Base-by-base conservation (phyloP, 2,113 vertebrate species). In the Mesembrinibis cayennensis region DNA sequence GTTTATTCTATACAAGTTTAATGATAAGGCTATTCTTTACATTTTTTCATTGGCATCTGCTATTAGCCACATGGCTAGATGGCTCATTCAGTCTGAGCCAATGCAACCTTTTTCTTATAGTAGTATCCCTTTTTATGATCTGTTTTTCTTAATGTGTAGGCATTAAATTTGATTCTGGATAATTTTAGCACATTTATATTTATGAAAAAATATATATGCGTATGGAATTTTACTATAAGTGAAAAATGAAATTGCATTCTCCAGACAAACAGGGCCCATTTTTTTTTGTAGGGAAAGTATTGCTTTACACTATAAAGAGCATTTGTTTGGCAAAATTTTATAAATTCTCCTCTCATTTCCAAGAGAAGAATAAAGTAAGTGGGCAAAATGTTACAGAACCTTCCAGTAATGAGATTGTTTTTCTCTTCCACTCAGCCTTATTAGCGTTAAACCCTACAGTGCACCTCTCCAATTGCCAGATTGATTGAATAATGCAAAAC, bases 251-350 rank as follows among this genome's bases (percentile, higher is more conserved):
- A 44, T 55, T 67, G 5, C 8, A 17, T 13, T 27, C 1, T 40
- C 40, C 6, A 42, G 32, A 18, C 19, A 47, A 59, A 47, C 4
- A 3, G 0, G 9, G 18, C 5, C 9, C 2, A 2, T 30, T 40
- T 74, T 45, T 40, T 40, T 44, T 42, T 29, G 8, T 7, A 26
- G 32, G 26, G 9, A 20, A 82, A 34, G 1, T 12, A 23, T 47
- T 69, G n/a, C 16, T 93, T 88, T 50, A 23, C 13, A 5, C 14
- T 2, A 0, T 11, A 34, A 52, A 52, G 16, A 72, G 21, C 5
- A 25, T 74, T 87, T 74, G 1, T 22, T 72, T 52, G 23, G 55
- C 7, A 72, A 29, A 76, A 65, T 45, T 34, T 20, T 42, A 11
- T 26, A 40, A 76, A 69, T 71, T 87, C 42, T 73, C 2, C 25